Base-by-base conservation (phyloP, 2,888 invertebrate species). In the Schizaphis graminum region DNA sequence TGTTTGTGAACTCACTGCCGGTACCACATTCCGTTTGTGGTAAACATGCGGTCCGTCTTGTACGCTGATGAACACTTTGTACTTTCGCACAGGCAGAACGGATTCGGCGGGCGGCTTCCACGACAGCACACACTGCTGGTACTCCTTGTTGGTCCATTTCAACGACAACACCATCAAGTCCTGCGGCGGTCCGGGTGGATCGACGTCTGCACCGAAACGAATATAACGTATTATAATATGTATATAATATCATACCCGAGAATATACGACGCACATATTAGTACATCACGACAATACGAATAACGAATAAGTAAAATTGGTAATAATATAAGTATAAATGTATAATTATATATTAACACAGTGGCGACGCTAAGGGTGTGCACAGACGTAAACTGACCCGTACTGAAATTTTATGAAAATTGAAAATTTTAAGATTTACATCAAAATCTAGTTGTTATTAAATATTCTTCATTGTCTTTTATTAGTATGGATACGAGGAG, bases 41-140 rank as follows among this genome's bases (percentile, higher is more conserved):
- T 94, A 94, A 44, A 94, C 93, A 24, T 95, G 94, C n/a, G 86
- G 90, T 49, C 92, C 87, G 0, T 98, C 96, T 56, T 97, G 96
- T 91, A 97, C 96, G 95, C 97, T 97, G 97, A 98, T 98, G 95
- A 97, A 97, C 10, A 98, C 97, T 95, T 97, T 97, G 95, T 98
- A 98, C 95, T 96, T 96, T 94, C 97, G 96, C 89, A 98, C 97
- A 0, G 98, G 98, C 87, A 98, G 96, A 95, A 98, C 97, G 0
- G 98, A 98, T 86, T 96, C 96, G 41, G 77, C n/a, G 0, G 98
- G 97, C 28, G 97, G 97, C 91, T 96, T 96, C 98, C 98, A 98
- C 93, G 96, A 96, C n/a, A 98, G 95, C 95, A 96, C 96, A 1
- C 97, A 96, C 61, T 97, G 96, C 89, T 97, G 96, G 41, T 94